Base-by-base conservation (phyloP, 2,113 vertebrate genomes). In the Tonatia bakeri region DNA sequence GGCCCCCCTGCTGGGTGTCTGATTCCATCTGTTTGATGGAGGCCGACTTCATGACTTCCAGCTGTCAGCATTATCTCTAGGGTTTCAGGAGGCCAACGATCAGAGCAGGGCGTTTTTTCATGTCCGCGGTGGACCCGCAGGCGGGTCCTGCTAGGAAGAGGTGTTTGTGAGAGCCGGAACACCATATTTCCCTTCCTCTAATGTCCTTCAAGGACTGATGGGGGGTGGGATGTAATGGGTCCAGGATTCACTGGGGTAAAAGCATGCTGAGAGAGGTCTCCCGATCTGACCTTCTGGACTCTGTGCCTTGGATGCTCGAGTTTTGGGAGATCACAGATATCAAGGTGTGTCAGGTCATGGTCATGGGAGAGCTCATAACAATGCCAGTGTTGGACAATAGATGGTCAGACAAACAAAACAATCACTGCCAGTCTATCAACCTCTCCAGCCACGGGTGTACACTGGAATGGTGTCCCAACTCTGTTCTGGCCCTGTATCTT, bases 391-490 rank as follows among this genome's bases (percentile, higher is more conserved):
- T 28, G 4, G 69, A 90, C 91, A 77, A 8, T 0, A 79, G 33
- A 52, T 16, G 65, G 22, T n/a, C 24, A 75, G 76, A 87, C 24
- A 88, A 72, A 83, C 8, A 75, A 43, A 72, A 31, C 3, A 69
- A 24, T 3, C 9, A 10, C 5, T 16, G 11, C 26, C 19, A 17
- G 45, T 28, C 43, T 54, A 73, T 3, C 28, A 40, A 19, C 5
- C 31, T 36, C 1, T 3, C 47, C 45, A 40, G 45, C 33, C 1
- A 31, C 8, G n/a, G 14, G 6, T 47, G 3, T 15, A 7, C 7
- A 4, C 5, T 47, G 8, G 7, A 85, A 38, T 22, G 3, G 0
- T 1, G 0, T 43, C 20, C 16, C 2, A 81, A 5, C 33, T 87
- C 26, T 16, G 15, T 5, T 14, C 9, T 4, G 38, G 14, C 1